Conservation (phyloP, 2,888 invertebrate genomes). For the Acanthopleura granulata region DNA sequence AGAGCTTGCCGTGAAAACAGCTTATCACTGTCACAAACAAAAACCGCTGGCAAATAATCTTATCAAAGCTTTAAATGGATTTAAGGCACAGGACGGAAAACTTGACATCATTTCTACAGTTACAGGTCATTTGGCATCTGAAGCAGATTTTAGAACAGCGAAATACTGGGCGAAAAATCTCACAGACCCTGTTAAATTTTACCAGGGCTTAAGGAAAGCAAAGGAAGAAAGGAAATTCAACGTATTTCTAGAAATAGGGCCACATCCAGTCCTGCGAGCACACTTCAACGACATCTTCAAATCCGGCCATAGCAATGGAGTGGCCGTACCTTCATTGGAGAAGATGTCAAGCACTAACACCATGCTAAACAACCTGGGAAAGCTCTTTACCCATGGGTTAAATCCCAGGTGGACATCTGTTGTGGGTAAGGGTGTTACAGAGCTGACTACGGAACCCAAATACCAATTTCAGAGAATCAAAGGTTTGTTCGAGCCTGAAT, state of each 20-base stretch:
- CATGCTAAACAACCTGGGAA: neutral
- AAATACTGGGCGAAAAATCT: conserved; percentile 53
- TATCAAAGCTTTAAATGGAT: conserved; percentile 26
- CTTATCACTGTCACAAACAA: conserved; percentile 50
- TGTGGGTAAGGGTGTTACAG: too few species aligned
- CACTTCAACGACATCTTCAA: conserved; percentile 35
- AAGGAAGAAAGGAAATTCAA: conserved; percentile 26
- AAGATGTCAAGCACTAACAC: neutral
- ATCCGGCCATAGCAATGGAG: neutral
- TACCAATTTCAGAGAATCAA: conserved; percentile 13
- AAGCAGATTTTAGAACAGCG: conserved; percentile 31
- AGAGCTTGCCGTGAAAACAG: conserved; percentile 43
- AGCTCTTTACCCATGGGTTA: neutral
- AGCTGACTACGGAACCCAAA: neutral
- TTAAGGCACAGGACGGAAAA: conserved; percentile 26
- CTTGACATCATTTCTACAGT: conserved; percentile 47
- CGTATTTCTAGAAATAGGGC: conserved; percentile 54
- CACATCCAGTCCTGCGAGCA: conserved; percentile 43
- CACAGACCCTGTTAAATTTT: conserved; percentile 44
- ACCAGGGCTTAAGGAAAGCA: conserved; percentile 30
- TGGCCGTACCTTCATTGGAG: conserved; percentile 13
- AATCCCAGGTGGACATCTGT: neutral
- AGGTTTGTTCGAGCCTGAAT: neutral
- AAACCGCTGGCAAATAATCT: conserved; percentile 34
- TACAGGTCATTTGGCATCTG: conserved; percentile 31